Evolutionary conservation across 2,113 vertebrate species (phyloP).

Genomic region (Laticauda laticaudata): DNA sequence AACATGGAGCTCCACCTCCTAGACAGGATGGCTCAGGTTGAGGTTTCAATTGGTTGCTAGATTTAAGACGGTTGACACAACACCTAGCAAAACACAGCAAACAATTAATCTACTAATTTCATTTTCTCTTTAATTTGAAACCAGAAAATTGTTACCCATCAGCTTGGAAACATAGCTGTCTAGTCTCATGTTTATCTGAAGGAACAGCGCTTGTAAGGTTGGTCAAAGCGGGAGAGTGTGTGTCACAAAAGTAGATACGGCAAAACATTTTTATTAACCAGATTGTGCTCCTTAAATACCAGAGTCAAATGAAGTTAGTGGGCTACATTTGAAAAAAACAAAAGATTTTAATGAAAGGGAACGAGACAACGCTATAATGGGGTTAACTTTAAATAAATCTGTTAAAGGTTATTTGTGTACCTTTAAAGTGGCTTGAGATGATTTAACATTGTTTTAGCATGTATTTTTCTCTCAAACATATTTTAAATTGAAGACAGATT

Average conservation of each 20-base stretch:
- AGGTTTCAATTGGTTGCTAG: conserved; percentile 69
- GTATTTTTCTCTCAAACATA: not conserved
- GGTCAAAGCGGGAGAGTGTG: not conserved
- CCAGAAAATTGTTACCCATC: conserved; percentile 85
- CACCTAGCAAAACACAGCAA: conserved; percentile 78
- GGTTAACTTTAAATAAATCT: not conserved
- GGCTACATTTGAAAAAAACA: not conserved
- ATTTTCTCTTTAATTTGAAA: conserved; percentile 89
- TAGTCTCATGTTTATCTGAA: conserved; percentile 23
- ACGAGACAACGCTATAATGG: not conserved
- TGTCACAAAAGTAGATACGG: not conserved
- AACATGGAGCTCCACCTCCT: conserved; percentile 66
- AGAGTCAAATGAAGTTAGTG: not conserved
- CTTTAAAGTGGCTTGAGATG: not conserved
- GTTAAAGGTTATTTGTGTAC: not conserved
- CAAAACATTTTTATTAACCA: not conserved
- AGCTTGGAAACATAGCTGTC: conserved; percentile 55
- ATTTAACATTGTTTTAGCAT: not conserved
- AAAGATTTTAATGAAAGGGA: not conserved
- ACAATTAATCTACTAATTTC: conserved; percentile 94
- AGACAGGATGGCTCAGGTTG: conserved; percentile 43
- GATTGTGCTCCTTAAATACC: not conserved
- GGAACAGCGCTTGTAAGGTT: not conserved
- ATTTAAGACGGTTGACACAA: conserved; percentile 77
- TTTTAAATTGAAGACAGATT: not conserved